These are phyloP conservation scores for Nothocercus nigrocapillus DNA, from an alignment of 2,113 vertebrate species.

Conservation along the genomic window DNA sequence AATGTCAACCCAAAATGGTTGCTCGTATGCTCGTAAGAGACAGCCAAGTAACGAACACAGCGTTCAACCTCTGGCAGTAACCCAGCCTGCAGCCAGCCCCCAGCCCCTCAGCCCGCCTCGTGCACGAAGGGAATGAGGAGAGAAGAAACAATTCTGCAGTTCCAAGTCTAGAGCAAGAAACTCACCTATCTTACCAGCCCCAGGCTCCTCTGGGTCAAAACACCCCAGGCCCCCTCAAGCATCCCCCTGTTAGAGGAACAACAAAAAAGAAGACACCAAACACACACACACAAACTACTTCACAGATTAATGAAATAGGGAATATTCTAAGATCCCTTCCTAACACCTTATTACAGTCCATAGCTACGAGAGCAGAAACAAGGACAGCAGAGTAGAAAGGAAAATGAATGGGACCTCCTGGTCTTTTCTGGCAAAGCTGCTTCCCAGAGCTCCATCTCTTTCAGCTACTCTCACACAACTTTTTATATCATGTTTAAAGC, in stretches of 20 bases:
- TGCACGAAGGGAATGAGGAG: fast-evolving
- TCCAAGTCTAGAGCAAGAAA: neutral
- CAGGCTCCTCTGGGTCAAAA: neutral
- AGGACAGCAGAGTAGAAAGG: no score
- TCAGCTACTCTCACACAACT: neutral
- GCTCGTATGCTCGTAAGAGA: neutral
- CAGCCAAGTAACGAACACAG: neutral
- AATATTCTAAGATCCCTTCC: neutral
- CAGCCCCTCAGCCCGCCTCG: neutral
- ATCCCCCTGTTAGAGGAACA: neutral
- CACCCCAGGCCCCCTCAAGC: neutral
- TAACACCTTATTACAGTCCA: neutral
- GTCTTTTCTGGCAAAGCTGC: no score
- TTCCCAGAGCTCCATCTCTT: neutral
- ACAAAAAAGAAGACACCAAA: no score
- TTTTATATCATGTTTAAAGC: neutral
- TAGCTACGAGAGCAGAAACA: no score
- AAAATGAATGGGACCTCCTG: no score
- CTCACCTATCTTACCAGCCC: neutral
- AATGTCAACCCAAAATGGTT: neutral
- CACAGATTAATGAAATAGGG: neutral
- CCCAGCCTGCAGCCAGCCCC: neutral
- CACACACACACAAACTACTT: neutral
- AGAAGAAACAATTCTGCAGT: neutral
- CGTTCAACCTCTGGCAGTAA: neutral